These are phyloP conservation scores for Catharus ustulatus DNA, from an alignment of 2,797 vertebrate species.

Conservation along the genomic window DNA sequence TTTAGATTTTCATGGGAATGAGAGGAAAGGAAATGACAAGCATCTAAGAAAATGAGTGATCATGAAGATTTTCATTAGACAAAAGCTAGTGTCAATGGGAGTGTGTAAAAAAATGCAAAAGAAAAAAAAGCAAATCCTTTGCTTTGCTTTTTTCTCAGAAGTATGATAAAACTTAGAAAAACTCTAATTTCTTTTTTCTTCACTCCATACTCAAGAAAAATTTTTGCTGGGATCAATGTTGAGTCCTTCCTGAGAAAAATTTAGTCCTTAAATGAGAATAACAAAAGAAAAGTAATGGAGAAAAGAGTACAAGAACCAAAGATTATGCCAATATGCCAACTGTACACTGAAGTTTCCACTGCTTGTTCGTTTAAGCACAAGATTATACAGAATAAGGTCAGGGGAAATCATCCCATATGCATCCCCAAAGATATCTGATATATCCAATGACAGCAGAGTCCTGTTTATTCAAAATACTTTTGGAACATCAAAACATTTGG, in stretches of 20 bases:
- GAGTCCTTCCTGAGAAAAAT: background rate
- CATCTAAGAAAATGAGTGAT: background rate
- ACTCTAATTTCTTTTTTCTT: background rate
- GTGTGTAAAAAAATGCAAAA: background rate
- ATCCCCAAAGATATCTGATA: slow-evolving; percentile 48
- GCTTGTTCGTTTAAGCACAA: slow-evolving; percentile 8
- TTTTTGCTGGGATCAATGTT: background rate
- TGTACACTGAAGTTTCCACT: background rate
- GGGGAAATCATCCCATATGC: slow-evolving; percentile 30
- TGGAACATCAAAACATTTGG: slow-evolving; percentile 75
- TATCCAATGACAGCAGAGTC: slow-evolving; percentile 18
- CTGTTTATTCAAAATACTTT: slow-evolving; percentile 72
- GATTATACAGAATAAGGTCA: slow-evolving; percentile 55
- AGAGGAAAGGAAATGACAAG: background rate
- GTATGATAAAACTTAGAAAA: background rate
- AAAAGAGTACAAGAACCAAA: background rate
- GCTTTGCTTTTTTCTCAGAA: background rate
- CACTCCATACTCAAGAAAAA: background rate
- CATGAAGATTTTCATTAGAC: background rate
- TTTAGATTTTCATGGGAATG: background rate
- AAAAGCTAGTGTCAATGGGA: background rate
- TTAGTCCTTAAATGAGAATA: background rate
- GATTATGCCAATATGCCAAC: background rate
- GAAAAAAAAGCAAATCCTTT: background rate
- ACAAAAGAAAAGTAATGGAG: background rate